Evolutionary conservation across 2,888 invertebrate genomes (phyloP).

Genomic region (Yponomeuta sedellus): DNA sequence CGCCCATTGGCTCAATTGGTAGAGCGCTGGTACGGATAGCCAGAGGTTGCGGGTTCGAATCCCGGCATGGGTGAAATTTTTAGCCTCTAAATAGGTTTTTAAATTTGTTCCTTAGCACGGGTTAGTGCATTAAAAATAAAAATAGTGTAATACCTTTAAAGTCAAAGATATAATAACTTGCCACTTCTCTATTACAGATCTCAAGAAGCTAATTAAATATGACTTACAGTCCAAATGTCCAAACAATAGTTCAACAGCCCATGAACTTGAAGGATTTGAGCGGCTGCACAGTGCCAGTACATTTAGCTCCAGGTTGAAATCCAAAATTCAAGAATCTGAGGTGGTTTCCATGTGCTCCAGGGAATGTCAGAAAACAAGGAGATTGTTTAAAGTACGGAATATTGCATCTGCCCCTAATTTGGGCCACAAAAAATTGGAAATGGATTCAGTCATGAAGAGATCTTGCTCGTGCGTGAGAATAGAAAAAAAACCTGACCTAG

Average conservation of each 20-base stretch:
- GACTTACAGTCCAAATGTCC: constrained; percentile 60
- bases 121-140: too few species aligned
- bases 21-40: too few species aligned
- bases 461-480: constrained; percentile 57
- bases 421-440: constrained; percentile 29
- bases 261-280: constrained; percentile 50
- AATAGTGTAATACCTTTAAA: too few species aligned
- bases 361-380: constrained; percentile 37
- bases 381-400: constrained; percentile 31
- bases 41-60: too few species aligned
- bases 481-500: constrained; percentile 42
- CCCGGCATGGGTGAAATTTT: too few species aligned
- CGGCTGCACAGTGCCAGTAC: constrained; percentile 67
- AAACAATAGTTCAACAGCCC: constrained; percentile 30
- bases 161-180: too few species aligned
- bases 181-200: constrained; percentile 63
- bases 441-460: constrained; percentile 41
- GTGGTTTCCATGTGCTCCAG: constrained; percentile 36
- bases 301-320: constrained; percentile 59
- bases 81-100: too few species aligned
- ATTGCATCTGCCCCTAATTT: constrained; percentile 55
- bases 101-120: too few species aligned
- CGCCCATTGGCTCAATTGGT: too few species aligned
- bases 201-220: constrained; percentile 81
- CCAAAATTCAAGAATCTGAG: constrained; percentile 38